phyloP scores from a whole-genome alignment of 2,888 invertebrate genomes.

The Platycheirus albimanus region DNA sequence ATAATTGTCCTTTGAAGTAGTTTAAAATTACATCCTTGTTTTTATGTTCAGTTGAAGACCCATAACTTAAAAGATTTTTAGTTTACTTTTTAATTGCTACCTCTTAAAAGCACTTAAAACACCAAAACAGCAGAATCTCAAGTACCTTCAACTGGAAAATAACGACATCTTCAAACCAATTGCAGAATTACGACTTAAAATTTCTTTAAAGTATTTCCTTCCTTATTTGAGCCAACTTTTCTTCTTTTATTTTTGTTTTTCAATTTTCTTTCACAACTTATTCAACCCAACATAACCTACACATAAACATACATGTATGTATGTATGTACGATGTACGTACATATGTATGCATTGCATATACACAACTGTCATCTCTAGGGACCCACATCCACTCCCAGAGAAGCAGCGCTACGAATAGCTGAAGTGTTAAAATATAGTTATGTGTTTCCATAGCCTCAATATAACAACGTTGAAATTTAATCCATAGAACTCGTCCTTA shows the following conservation, averaged over 20 bases:
- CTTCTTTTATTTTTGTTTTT: neutral
- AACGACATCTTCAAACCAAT: conserved; percentile 13
- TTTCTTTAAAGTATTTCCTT: neutral
- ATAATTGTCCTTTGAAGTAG: no score
- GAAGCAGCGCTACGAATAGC: neutral
- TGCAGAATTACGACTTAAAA: neutral
- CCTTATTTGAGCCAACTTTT: neutral
- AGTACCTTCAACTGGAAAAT: neutral
- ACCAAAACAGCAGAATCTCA: no score
- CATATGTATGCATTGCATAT: no score
- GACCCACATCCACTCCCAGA: no score
- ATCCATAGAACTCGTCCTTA: conserved; percentile 11
- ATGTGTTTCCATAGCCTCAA: conserved; percentile 24
- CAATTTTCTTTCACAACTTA: neutral
- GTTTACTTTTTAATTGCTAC: neutral
- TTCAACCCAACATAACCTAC: neutral
- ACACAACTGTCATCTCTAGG: no score
- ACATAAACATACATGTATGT: neutral
- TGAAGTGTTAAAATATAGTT: conserved; percentile 9
- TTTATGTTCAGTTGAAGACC: no score
- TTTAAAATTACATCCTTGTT: no score
- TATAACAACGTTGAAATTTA: conserved; percentile 23
- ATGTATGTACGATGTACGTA: no score
- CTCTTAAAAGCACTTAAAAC: neutral
- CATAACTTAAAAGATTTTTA: no score